Evolutionary conservation across 2,113 vertebrate genomes (phyloP), one percentile per base, ranked within the genome.

Genomic region (Ondatra zibethicus): DNA sequence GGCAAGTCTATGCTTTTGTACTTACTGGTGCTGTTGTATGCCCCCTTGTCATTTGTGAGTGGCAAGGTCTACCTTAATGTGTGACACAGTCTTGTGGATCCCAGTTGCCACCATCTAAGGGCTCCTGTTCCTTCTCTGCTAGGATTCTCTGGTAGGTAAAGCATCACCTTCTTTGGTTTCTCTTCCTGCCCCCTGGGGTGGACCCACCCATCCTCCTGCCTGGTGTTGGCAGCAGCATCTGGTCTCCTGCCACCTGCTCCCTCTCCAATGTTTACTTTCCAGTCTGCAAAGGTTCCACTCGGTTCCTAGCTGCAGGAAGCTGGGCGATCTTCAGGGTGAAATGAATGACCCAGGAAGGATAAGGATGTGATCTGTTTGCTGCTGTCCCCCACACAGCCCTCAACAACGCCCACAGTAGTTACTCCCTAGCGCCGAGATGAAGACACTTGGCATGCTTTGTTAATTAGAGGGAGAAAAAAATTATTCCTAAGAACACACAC

Each of bases 371-470:
- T 52, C 82, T 75, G 42, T 42, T 21, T 47, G 39, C 11, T n/a
- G 63, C 5, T 19, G 9, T 19, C 3, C 12, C 10, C 8, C 58
- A 95, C 61, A 75, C 19, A 91, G 70, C 36, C 19, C 36, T 42
- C 4, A 23, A 11, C 7, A 36, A 68, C 63, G 58, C n/a, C n/a
- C 45, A 45, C 11, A 4, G 85, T 31, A 78, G 70, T 36, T 42
- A 31, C 7, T 14, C 7, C 11, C 42, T 29, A 23, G 10, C 50
- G 0, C 10, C 0, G 0, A 29, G 91, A 96, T 45, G 8, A 33
- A 88, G 0, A 2, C 0, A 11, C 7, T 27, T 73, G 55, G 0
- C 10, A 50, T 89, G 92, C 47, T 5, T 1, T 0, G 47, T n/a
- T 58, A 0, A 68, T 52, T 1, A 93, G 9, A 6, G 58, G 3